Conservation (phyloP, 2,888 invertebrate species). For the Leucophenga montana region DNA sequence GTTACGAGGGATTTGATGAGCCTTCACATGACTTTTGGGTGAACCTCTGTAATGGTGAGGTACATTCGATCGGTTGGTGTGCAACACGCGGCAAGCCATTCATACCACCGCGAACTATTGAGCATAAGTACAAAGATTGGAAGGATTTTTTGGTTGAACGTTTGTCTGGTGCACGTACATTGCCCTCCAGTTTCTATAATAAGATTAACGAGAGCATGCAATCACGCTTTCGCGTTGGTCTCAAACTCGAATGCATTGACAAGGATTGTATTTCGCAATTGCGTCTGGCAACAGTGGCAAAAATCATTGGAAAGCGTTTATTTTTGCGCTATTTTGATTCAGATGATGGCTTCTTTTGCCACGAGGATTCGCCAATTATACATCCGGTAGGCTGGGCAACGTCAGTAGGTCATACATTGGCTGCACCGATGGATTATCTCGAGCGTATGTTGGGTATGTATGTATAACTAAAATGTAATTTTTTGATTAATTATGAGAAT, state of each 20-base stretch:
- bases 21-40: conserved; percentile 96
- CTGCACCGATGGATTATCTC: conserved; percentile 86
- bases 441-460: conserved; percentile 83
- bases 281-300: conserved; percentile 90
- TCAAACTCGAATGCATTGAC: conserved; percentile 94
- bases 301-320: conserved; percentile 92
- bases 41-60: conserved; percentile 91
- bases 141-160: conserved; percentile 94
- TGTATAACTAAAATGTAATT: conserved; percentile 51
- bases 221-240: conserved; percentile 87
- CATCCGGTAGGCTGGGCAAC: conserved; percentile 98
- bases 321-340: conserved; percentile 92
- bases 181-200: conserved; percentile 92
- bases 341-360: conserved; percentile 96
- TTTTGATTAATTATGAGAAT: not conserved
- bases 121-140: conserved; percentile 96
- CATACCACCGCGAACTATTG: conserved; percentile 94
- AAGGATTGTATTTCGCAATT: conserved; percentile 96
- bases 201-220: conserved; percentile 89
- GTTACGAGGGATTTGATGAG: conserved; percentile 96
- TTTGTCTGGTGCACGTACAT: conserved; percentile 93
- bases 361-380: conserved; percentile 93
- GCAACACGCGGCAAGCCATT: conserved; percentile 95
- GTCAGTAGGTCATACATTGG: conserved; percentile 88
- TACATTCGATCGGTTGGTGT: conserved; percentile 99